Evolutionary conservation across 2,888 invertebrate species (phyloP).

Genomic region (Dinocampus coccinellae): DNA sequence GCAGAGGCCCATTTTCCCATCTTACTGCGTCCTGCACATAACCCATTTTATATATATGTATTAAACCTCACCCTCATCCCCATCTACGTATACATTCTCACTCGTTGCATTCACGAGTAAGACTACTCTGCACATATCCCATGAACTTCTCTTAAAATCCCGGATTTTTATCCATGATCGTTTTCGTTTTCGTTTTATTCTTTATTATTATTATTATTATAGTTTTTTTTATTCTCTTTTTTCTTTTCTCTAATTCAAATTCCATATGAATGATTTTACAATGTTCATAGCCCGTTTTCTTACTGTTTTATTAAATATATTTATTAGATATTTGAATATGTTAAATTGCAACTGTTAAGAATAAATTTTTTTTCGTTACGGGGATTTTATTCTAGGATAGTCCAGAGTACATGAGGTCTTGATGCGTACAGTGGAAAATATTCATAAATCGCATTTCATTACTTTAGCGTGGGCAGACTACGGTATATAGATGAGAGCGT

Average conservation of each 20-base stretch:
- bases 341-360: constrained; percentile 10
- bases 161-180: constrained; percentile 25
- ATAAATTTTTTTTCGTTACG: constrained; percentile 15
- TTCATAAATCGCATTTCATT: constrained; percentile 64
- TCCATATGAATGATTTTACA: too few relatives aligned
- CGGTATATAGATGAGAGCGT: constrained; percentile 22
- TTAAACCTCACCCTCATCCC: constrained; percentile 41
- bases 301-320: too few relatives aligned
- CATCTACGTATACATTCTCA: constrained; percentile 28
- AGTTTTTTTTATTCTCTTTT: neutral
- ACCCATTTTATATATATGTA: constrained; percentile 45
- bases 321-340: neutral
- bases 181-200: neutral
- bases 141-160: constrained; percentile 42
- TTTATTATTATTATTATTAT: neutral
- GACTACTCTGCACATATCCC: constrained; percentile 38
- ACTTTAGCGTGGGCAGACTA: constrained; percentile 56
- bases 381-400: constrained; percentile 6
- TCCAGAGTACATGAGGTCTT: constrained; percentile 21
- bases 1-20: constrained; percentile 67
- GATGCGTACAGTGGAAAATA: constrained; percentile 45
- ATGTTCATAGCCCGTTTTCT: too few relatives aligned
- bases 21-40: constrained; percentile 60
- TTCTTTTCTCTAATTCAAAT: neutral
- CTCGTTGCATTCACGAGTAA: constrained; percentile 14